Conservation (phyloP, 1,140 invertebrate species). For the Aphaenogaster floridana region DNA sequence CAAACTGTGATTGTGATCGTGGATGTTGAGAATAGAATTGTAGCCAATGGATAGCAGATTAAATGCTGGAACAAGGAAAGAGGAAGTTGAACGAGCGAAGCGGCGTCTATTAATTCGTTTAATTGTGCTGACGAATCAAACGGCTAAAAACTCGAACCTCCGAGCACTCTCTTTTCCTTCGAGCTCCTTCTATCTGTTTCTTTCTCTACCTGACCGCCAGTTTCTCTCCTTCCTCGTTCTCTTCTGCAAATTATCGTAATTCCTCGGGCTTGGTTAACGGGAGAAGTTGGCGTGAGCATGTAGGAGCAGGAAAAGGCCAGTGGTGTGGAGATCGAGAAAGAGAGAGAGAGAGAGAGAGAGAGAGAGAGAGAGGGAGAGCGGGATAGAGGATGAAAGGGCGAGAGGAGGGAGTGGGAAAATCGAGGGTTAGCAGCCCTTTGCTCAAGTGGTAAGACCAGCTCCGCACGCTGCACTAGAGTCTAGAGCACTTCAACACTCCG, state of each 20-base stretch:
- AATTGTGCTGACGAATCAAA: constrained; percentile 85
- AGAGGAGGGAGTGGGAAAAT: constrained; percentile 64
- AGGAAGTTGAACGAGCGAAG: constrained; percentile 65
- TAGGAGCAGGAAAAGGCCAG: constrained; percentile 44
- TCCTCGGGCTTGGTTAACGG: constrained; percentile 75
- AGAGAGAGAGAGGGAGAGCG: not conserved
- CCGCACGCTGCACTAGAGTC: constrained; percentile 80
- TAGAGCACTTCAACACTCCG: constrained; percentile 79
- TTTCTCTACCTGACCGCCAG: not conserved
- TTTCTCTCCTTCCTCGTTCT: constrained; percentile 37
- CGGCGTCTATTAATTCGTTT: constrained; percentile 84
- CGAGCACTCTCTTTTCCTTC: constrained; percentile 26
- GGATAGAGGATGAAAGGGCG: constrained; percentile 57
- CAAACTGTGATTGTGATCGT: constrained; percentile 72
- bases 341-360: constrained; percentile 43
- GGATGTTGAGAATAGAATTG: constrained; percentile 38
- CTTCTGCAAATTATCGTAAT: constrained; percentile 81
- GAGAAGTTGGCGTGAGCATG: constrained; percentile 49
- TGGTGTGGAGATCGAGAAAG: constrained; percentile 2
- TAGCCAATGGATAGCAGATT: constrained; percentile 56
- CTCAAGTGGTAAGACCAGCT: constrained; percentile 76
- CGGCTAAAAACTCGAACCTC: constrained; percentile 76
- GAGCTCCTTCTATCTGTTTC: not conserved
- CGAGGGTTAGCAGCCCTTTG: constrained; percentile 80
- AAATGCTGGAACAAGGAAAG: constrained; percentile 53